Evolutionary conservation across 1,140 invertebrate genomes (phyloP).

Genomic region (Vanessa atalanta): DNA sequence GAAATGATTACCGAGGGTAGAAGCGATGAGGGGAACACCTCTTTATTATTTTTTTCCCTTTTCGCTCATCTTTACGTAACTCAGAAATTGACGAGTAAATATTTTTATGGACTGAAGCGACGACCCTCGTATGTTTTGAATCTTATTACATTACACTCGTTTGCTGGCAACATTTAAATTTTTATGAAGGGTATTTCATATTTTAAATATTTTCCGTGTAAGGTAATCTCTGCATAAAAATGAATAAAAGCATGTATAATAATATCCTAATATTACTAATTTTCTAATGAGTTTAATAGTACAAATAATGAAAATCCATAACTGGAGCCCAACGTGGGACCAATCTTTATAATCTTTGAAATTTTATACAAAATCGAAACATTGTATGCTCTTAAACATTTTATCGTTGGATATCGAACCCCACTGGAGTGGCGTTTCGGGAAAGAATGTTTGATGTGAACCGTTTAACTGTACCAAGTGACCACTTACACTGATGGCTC

Average conservation of each 20-base stretch:
- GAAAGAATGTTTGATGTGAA: slow-evolving; percentile 39
- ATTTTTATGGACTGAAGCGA: slow-evolving; percentile 45
- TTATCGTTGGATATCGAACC: slow-evolving; percentile 36
- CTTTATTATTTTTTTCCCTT: slow-evolving; percentile 45
- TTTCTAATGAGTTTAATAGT: not conserved
- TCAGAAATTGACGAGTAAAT: slow-evolving; percentile 48
- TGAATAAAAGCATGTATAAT: not conserved
- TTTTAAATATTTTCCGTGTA: not conserved
- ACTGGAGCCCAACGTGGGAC: slow-evolving; percentile 15
- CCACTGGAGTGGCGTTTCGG: slow-evolving; percentile 24
- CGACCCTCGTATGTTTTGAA: slow-evolving; percentile 43
- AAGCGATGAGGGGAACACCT: slow-evolving; percentile 46
- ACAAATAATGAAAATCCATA: not conserved
- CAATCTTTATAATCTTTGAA: slow-evolving; percentile 3
- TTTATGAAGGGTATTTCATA: slow-evolving; percentile 21
- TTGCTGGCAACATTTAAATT: slow-evolving; percentile 40
- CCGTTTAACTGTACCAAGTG: slow-evolving; percentile 34
- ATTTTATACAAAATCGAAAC: slow-evolving; percentile 14
- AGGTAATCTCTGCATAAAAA: not conserved
- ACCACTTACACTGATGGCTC: slow-evolving; percentile 34
- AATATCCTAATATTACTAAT: not conserved
- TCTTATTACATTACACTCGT: slow-evolving; percentile 41
- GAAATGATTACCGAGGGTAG: slow-evolving; percentile 45
- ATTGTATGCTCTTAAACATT: slow-evolving; percentile 17
- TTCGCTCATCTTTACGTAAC: slow-evolving; percentile 48